phyloP scores from a whole-genome alignment of 2,113 vertebrate species.

The Prinia subflava region DNA sequence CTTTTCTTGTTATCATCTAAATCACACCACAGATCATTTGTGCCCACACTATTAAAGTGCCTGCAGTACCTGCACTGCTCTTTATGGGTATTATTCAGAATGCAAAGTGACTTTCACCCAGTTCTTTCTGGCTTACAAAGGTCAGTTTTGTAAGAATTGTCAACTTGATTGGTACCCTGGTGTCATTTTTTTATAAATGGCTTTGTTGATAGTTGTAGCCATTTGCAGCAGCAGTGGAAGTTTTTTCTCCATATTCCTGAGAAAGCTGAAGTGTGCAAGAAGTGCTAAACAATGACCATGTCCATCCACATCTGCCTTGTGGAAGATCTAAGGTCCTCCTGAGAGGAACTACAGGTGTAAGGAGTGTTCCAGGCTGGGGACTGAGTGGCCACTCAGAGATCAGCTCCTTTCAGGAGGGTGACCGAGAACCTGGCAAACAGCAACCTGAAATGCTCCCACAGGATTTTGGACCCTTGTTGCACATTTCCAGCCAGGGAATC shows the following conservation, averaged over 20 bases:
- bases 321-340: background rate
- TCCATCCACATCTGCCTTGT: background rate
- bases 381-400: background rate
- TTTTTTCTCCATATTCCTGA: background rate
- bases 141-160: slow-evolving; percentile 45
- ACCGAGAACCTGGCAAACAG: background rate
- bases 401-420: background rate
- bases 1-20: background rate
- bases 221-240: background rate
- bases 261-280: slow-evolving; percentile 8
- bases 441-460: background rate
- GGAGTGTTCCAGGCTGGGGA: background rate
- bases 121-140: background rate
- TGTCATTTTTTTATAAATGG: slow-evolving; percentile 37
- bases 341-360: background rate
- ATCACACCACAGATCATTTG: background rate
- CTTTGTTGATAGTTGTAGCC: slow-evolving; percentile 46
- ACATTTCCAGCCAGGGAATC: background rate
- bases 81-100: background rate
- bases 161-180: slow-evolving; percentile 67
- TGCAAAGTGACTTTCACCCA: background rate
- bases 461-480: background rate
- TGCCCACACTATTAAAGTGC: background rate
- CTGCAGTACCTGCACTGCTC: background rate
- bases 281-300: background rate